Base-by-base conservation (phyloP, 2,888 invertebrate genomes). In the Nomada ruficornis region DNA sequence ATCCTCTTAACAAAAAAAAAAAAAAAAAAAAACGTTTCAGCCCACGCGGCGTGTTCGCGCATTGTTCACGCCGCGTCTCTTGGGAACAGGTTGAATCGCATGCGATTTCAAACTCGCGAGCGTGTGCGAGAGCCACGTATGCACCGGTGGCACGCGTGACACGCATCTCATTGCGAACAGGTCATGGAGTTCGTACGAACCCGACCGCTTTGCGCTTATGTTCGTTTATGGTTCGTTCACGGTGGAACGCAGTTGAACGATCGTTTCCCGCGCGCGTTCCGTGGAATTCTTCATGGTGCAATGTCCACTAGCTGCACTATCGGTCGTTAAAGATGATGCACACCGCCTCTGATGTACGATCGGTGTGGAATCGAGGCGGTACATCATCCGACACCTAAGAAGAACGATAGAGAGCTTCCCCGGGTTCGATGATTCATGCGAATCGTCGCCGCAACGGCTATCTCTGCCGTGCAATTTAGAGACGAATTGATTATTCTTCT, bases 321-420 rank as follows among this genome's bases (percentile, higher is more conserved):
- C 81, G 80, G 69, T 82, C 69, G 88, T 88, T 88, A 87, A 78
- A 82, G 80, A 83, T 88, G 87, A 88, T 88, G 73, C 86, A 88
- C 83, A 60, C 75, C 80, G 80, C 63, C 68, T 80, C 80, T 80
- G 80, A 82, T 75, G 78, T 60, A 80, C 75, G 65, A 70, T 80
- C 74, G 70, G 70, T 54, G 65, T 47, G 62, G 50, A 50, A 64
- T 59, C 54, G 44, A 55, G 72, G 64, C 72, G 64, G 63, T 80
- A 76, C 68, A 80, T 80, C 82, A 82, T 69, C 72, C 50, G 72
- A 57, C 60, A 64, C 72, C 82, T 82, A 80, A 82, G 74, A 71
- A 80, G 72, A 72, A 71, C 71, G 79, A 87, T 83, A 82, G 81
- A 77, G 67, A 73, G 77, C 65, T 77, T 77, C 73, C 80, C 80